Percentiles rank a stretch among this genome's conserved stretches.
Evolutionary conservation across 2,113 vertebrate genomes (phyloP).

Genomic region (Laterallus jamaicensis): DNA sequence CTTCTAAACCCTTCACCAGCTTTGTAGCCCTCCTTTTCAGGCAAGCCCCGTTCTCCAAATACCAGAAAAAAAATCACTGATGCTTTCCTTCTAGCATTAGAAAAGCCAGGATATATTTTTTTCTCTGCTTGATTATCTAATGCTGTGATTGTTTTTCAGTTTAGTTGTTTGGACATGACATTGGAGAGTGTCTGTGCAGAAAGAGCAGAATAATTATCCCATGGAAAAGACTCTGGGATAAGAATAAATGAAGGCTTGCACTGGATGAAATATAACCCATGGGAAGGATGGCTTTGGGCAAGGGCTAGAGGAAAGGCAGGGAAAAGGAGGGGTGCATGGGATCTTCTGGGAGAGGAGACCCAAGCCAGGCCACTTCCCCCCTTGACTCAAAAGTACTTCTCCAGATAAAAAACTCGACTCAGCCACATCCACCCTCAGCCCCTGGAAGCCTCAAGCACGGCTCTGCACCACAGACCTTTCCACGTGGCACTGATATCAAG

Average conservation of each 20-base stretch:
- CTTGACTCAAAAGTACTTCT: not conserved
- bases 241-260: not conserved
- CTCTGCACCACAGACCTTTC: not conserved
- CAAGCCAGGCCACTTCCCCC: not conserved
- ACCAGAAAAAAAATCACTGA: not conserved
- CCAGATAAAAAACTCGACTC: not conserved
- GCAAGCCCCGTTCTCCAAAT: not conserved
- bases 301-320: not conserved
- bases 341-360: not conserved
- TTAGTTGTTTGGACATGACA: not conserved
- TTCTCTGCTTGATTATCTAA: not conserved
- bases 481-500: accelerated
- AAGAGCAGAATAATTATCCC: not conserved
- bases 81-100: not conserved
- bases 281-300: not conserved
- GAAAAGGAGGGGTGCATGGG: not conserved
- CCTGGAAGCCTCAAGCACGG: not conserved
- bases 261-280: not conserved
- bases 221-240: not conserved
- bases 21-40: not conserved
- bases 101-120: not conserved
- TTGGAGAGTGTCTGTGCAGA: not conserved
- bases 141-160: not conserved
- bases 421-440: not conserved
- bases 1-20: too few species aligned